Evolutionary conservation across 2,888 invertebrate species (phyloP).

Genomic region (Rhorus exstirpatorius): DNA sequence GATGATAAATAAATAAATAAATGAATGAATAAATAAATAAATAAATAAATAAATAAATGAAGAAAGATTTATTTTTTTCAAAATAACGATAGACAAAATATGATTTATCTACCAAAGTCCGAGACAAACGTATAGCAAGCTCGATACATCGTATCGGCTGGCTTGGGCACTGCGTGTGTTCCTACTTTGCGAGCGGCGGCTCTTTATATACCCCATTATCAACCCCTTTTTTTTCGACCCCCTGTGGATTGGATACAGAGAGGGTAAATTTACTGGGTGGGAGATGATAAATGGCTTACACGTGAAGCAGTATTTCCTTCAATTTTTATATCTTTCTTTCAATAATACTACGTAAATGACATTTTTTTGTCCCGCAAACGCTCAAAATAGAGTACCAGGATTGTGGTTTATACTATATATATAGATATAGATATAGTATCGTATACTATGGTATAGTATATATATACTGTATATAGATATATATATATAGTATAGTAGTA

Average conservation of each 20-base stretch:
- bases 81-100: neutral
- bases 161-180: slow-evolving; percentile 53
- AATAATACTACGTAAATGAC: neutral
- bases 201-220: slow-evolving; percentile 60
- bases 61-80: neutral
- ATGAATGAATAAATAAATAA: too few relatives aligned
- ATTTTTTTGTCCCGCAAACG: neutral
- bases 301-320: neutral
- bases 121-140: slow-evolving; percentile 48
- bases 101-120: slow-evolving; percentile 58
- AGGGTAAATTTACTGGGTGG: slow-evolving; percentile 47
- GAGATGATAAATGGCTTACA: slow-evolving; percentile 47
- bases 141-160: slow-evolving; percentile 65
- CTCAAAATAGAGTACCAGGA: neutral
- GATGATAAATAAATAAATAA: too few relatives aligned
- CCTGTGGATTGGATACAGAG: slow-evolving; percentile 37
- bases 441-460: too few relatives aligned
- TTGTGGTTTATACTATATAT: too few relatives aligned
- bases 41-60: neutral
- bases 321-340: slow-evolving; percentile 8
- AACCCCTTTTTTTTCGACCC: slow-evolving; percentile 54
- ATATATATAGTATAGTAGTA: too few relatives aligned
- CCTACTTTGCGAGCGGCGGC: slow-evolving; percentile 18
- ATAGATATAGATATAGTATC: too few relatives aligned
- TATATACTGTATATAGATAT: too few relatives aligned